Evolutionary conservation across 2,113 vertebrate species (phyloP).

Genomic region (Malurus alboscapulatus): DNA sequence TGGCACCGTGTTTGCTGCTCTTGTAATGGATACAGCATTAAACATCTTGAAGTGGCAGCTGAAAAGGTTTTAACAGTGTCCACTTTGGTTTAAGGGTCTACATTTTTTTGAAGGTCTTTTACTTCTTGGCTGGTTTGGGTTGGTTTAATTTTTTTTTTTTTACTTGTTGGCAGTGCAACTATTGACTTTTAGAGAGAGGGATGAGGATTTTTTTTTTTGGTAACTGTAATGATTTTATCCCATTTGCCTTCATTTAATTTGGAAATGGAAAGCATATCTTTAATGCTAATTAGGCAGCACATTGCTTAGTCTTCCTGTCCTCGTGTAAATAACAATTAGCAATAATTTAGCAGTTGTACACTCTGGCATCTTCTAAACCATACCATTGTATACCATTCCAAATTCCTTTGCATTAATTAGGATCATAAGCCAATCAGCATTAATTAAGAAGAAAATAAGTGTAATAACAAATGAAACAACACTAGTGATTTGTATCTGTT

Average conservation of each 20-base stretch:
- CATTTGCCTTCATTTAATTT: constrained; percentile 67
- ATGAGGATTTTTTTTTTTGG: background rate
- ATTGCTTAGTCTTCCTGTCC: constrained; percentile 78
- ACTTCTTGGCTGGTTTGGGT: background rate
- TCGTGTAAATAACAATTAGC: constrained; percentile 81
- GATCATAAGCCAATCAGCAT: constrained; percentile 79
- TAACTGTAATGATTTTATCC: constrained; percentile 58
- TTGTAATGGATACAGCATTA: background rate
- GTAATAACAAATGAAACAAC: constrained; percentile 79
- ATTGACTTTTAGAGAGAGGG: constrained; percentile 31
- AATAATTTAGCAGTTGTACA: constrained; percentile 81
- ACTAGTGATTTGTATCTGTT: constrained; percentile 81
- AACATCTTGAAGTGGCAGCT: background rate
- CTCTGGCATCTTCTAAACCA: constrained; percentile 78
- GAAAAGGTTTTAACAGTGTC: background rate
- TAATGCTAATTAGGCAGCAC: constrained; percentile 77
- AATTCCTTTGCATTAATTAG: constrained; percentile 81
- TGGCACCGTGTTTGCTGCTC: background rate
- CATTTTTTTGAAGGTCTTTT: background rate
- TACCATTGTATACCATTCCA: constrained; percentile 80
- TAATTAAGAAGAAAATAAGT: constrained; percentile 82
- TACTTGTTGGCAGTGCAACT: background rate
- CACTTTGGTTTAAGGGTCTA: background rate
- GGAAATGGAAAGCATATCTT: constrained; percentile 78
- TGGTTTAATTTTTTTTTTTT: background rate